These are phyloP conservation scores for Penelope pileata DNA, from an alignment of 2,113 vertebrate species.

Conservation along the genomic window DNA sequence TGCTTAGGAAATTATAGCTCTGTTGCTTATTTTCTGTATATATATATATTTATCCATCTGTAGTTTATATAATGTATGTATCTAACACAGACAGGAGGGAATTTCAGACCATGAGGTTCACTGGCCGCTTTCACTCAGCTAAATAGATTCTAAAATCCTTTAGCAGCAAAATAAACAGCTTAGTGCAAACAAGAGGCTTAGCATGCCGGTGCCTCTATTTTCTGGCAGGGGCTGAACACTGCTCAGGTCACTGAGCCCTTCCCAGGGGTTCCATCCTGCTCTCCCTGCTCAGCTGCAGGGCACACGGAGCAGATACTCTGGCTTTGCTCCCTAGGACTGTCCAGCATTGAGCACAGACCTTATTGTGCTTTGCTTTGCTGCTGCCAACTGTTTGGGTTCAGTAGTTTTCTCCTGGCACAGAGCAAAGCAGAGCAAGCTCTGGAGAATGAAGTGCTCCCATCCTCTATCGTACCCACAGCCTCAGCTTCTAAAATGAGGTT, in stretches of 20 bases:
- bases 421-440: not conserved
- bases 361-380: not conserved
- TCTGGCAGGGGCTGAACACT: not conserved
- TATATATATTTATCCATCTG: too few species aligned
- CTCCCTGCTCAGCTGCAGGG: not conserved
- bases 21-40: not conserved
- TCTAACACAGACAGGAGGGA: not conserved
- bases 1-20: not conserved
- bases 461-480: not conserved
- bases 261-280: not conserved
- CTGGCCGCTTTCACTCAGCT: not conserved
- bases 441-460: not conserved
- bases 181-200: conserved; percentile 21
- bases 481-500: not conserved
- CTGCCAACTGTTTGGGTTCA: fast-evolving
- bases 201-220: fast-evolving
- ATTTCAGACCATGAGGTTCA: not conserved
- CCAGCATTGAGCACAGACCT: not conserved
- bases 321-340: not conserved
- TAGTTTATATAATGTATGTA: not conserved
- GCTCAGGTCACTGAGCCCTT: not conserved
- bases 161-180: conserved; percentile 54
- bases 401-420: not conserved
- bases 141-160: not conserved
- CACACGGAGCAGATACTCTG: not conserved